phyloP scores from a whole-genome alignment of 2,113 vertebrate genomes.

The Tyto alba region DNA sequence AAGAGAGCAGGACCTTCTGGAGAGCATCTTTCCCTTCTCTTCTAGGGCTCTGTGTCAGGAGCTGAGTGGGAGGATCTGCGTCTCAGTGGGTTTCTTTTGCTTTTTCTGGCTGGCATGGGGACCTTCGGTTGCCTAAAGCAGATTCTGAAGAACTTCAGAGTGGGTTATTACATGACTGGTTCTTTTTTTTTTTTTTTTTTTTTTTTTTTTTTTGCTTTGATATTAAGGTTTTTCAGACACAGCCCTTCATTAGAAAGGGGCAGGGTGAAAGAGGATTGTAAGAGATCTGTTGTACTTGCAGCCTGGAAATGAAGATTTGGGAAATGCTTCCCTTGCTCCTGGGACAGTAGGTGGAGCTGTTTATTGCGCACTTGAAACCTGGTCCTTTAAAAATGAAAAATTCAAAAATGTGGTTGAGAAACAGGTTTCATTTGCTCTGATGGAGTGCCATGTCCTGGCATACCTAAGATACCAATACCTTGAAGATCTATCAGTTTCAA shows the following conservation, averaged over 20 bases:
- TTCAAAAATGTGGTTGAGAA: not conserved
- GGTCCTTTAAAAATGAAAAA: not conserved
- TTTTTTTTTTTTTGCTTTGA: not conserved
- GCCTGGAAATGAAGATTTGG: not conserved
- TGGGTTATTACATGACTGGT: not conserved
- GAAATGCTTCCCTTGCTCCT: not conserved
- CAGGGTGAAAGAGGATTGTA: not conserved
- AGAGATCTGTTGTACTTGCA: not conserved
- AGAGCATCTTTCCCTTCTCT: not conserved
- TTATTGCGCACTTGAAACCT: not conserved
- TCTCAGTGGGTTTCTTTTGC: not conserved
- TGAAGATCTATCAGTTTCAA: not conserved
- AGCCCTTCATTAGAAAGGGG: not conserved
- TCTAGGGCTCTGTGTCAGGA: not conserved
- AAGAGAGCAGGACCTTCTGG: not conserved
- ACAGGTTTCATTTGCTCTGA: not conserved
- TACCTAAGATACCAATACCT: not conserved
- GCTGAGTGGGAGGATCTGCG: not conserved
- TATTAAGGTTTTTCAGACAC: not conserved
- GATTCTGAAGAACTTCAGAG: not conserved
- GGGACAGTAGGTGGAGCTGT: slow-evolving; percentile 56
- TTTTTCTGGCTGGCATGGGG: not conserved
- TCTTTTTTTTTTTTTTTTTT: not conserved
- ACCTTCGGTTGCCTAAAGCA: not conserved
- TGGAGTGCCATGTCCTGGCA: not conserved